phyloP scores from a whole-genome alignment of 2,113 vertebrate genomes.

The Telmatochromis sp. region DNA sequence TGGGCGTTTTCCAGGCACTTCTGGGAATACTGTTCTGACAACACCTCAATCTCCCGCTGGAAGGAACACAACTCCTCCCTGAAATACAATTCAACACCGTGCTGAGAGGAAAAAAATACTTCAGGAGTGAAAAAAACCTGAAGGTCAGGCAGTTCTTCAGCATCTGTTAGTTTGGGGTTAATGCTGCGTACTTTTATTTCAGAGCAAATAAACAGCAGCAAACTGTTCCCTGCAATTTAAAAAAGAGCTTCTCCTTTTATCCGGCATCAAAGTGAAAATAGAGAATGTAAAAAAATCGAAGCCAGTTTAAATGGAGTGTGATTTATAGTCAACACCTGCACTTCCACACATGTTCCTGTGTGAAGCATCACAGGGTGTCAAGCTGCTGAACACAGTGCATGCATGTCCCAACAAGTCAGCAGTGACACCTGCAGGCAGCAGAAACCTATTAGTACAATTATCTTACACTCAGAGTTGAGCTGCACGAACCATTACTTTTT shows the following conservation, averaged over 20 bases:
- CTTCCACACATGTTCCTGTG: too few relatives aligned
- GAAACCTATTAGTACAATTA: background rate
- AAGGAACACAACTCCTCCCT: conserved; percentile 79
- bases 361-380: background rate
- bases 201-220: background rate
- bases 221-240: background rate
- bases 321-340: background rate
- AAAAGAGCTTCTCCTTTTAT: background rate
- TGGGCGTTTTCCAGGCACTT: conserved; percentile 81
- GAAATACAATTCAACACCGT: background rate
- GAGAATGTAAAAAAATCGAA: background rate
- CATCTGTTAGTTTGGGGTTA: background rate
- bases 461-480: background rate
- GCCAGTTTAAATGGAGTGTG: background rate
- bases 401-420: background rate
- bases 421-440: background rate
- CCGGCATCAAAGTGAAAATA: background rate
- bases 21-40: conserved; percentile 81
- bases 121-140: background rate
- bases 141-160: background rate
- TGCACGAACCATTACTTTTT: background rate
- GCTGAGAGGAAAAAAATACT: background rate
- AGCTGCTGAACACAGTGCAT: background rate
- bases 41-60: conserved; percentile 77
- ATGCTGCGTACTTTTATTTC: rapidly evolving